Evolutionary conservation across 2,797 vertebrate genomes (phyloP).

Genomic region (Margarornis squamiger): DNA sequence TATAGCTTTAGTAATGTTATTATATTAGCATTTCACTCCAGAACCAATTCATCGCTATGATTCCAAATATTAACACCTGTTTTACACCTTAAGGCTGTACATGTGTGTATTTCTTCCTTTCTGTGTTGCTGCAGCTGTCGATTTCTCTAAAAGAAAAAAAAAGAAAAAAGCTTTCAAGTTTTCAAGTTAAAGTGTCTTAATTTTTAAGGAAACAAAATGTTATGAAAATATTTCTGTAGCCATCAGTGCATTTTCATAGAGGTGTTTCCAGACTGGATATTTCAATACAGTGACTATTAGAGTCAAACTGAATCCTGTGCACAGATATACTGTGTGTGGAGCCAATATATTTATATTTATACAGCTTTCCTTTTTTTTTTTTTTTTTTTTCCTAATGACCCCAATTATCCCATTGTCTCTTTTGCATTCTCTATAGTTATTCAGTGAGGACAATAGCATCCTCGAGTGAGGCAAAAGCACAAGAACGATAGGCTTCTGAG

Average conservation of each 20-base stretch:
- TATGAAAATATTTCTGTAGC: not conserved
- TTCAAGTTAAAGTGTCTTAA: not conserved
- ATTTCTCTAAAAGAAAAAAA: not conserved
- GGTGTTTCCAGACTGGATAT: not conserved
- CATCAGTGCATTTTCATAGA: not conserved
- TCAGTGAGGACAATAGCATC: slow-evolving; percentile 56
- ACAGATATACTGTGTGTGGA: not conserved
- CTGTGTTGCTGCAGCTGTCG: not conserved
- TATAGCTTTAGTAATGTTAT: slow-evolving; percentile 71
- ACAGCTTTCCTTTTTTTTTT: not conserved
- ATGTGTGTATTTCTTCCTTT: not conserved
- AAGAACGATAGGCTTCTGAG: slow-evolving; percentile 13
- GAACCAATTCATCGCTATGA: slow-evolving; percentile 56
- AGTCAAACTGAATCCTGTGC: not conserved
- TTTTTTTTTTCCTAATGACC: slow-evolving; percentile 9
- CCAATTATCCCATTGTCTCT: slow-evolving; percentile 59
- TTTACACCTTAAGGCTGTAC: slow-evolving; percentile 41
- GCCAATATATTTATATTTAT: slow-evolving; percentile 42
- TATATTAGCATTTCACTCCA: slow-evolving; percentile 71
- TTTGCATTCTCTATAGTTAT: slow-evolving; percentile 35
- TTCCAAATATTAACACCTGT: slow-evolving; percentile 72
- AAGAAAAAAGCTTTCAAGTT: not conserved
- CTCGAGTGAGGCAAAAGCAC: slow-evolving; percentile 5
- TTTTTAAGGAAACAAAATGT: slow-evolving; percentile 1
- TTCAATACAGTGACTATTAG: slow-evolving; percentile 19